Percentiles rank a stretch among this genome's conserved stretches.
These are phyloP conservation scores for Chlorodrepanis virens DNA, from an alignment of 2,113 vertebrate genomes.

Conservation along the genomic window DNA sequence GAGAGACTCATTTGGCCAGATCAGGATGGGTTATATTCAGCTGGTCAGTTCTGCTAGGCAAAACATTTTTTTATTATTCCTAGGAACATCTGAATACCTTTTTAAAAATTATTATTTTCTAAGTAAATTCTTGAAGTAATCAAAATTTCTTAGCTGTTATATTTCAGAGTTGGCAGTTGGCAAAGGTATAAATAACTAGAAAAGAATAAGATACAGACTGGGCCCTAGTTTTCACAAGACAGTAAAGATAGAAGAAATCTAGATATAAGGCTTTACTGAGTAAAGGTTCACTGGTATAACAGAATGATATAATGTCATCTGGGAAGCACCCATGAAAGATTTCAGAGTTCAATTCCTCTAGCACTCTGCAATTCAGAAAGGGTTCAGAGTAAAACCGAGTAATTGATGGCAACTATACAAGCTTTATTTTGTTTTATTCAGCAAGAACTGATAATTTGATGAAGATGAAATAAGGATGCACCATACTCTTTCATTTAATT, in stretches of 20 bases:
- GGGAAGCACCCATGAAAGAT: background rate
- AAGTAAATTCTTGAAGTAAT: background rate
- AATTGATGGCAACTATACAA: background rate
- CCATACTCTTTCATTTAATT: background rate
- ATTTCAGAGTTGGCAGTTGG: background rate
- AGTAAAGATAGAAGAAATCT: background rate
- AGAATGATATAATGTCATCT: background rate
- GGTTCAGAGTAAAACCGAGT: background rate
- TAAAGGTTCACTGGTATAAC: background rate
- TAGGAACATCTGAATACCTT: background rate
- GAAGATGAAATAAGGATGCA: background rate
- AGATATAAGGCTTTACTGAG: background rate
- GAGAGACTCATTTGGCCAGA: background rate
- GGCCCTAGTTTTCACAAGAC: background rate
- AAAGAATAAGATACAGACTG: background rate
- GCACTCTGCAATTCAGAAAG: background rate
- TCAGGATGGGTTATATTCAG: accelerated
- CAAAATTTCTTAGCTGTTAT: background rate
- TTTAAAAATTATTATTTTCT: background rate
- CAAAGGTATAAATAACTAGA: background rate
- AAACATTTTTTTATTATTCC: background rate
- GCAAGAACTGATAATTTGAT: background rate
- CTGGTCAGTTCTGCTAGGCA: background rate
- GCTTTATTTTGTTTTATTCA: background rate
- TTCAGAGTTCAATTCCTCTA: background rate